Evolutionary conservation across 1,140 invertebrate genomes (phyloP).

Genomic region (Doryteuthis pealeii): DNA sequence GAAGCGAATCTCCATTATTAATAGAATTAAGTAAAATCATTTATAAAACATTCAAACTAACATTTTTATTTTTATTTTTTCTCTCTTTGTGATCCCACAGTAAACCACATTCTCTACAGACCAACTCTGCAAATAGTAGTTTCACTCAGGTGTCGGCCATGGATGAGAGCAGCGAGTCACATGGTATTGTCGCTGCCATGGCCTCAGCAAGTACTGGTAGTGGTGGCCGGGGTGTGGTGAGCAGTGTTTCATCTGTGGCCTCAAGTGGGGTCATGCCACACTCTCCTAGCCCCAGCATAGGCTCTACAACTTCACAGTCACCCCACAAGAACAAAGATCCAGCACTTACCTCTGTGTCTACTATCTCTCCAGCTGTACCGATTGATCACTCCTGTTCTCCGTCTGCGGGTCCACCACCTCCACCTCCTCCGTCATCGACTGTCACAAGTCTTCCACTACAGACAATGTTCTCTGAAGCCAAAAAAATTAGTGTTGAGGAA

Average conservation of each 20-base stretch:
- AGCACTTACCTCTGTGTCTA: not conserved
- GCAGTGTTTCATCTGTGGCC: conserved; percentile 22
- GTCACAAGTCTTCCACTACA: not conserved
- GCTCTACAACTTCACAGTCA: conserved; percentile 11
- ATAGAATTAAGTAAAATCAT: no score
- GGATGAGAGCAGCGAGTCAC: conserved; percentile 28
- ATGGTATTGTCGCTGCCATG: not conserved
- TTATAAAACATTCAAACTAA: no score
- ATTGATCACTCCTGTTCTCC: not conserved
- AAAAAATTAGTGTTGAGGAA: conserved; percentile 2
- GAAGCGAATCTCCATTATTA: no score
- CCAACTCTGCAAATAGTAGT: conserved; percentile 16
- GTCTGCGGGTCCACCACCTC: no score
- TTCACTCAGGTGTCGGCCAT: conserved; percentile 57
- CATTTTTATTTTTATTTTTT: no score
- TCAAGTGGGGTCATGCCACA: conserved; percentile 39
- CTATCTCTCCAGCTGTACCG: not conserved
- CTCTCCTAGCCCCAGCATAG: conserved; percentile 35
- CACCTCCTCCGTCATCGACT: no score
- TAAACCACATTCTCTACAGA: conserved; percentile 9
- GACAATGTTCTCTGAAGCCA: not conserved
- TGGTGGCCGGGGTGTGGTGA: not conserved
- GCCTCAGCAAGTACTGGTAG: not conserved
- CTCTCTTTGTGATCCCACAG: not conserved
- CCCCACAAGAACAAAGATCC: not conserved